Percentiles rank a stretch among this genome's conserved stretches.
These are phyloP conservation scores for Halcyon chelicuti DNA, from an alignment of 2,797 vertebrate genomes.

Conservation along the genomic window DNA sequence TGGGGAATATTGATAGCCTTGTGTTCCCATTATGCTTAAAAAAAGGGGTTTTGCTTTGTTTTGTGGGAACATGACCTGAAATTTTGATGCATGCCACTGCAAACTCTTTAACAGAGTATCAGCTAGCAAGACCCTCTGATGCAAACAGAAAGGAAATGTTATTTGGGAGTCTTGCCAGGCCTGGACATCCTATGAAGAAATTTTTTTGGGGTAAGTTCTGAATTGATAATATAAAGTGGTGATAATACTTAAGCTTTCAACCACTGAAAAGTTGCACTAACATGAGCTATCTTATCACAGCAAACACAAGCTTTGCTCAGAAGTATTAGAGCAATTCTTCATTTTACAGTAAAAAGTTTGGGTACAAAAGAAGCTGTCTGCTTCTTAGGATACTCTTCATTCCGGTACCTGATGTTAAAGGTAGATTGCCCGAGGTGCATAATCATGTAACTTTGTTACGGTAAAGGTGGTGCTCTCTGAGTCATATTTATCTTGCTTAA, in stretches of 20 bases:
- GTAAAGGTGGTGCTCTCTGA: neutral
- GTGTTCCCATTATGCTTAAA: neutral
- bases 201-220: constrained; percentile 93
- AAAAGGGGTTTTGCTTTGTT: neutral
- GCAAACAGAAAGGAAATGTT: constrained; percentile 94
- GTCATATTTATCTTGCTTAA: neutral
- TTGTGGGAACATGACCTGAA: neutral
- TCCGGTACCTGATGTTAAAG: neutral
- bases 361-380: neutral
- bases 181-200: constrained; percentile 94
- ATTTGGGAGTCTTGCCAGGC: constrained; percentile 92
- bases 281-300: neutral
- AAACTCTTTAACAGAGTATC: constrained; percentile 86
- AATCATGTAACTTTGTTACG: neutral
- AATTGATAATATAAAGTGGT: neutral
- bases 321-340: neutral
- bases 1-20: neutral
- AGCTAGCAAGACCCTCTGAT: constrained; percentile 91
- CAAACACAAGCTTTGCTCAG: neutral
- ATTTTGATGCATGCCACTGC: neutral
- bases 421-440: neutral
- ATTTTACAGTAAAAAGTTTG: neutral
- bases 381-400: neutral
- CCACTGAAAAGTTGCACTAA: neutral
- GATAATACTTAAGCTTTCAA: neutral